A percentile compares a stretch with the other conserved stretches of the same genome.
phyloP scores from a whole-genome alignment of 1,140 invertebrate species.

The Pogonomyrmex californicus region DNA sequence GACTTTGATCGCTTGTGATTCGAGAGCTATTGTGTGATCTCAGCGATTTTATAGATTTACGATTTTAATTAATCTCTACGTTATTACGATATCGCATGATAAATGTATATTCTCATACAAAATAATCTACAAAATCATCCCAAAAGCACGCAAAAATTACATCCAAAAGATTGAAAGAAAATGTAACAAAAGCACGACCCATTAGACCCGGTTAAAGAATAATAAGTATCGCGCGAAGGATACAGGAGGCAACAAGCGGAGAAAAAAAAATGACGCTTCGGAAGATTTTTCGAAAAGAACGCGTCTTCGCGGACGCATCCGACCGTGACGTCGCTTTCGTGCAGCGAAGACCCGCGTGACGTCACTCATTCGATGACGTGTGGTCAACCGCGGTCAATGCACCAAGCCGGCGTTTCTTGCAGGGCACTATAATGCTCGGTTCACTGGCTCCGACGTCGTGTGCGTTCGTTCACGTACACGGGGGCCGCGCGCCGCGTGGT shows the following conservation, averaged over 20 bases:
- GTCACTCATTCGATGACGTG: constrained; percentile 87
- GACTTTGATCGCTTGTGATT: constrained; percentile 5
- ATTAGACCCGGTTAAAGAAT: background rate
- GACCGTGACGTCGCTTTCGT: constrained; percentile 84
- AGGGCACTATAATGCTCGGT: constrained; percentile 82
- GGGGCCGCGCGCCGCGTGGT: constrained; percentile 61
- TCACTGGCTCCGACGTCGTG: constrained; percentile 73
- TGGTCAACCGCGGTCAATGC: constrained; percentile 88
- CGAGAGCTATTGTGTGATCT: background rate
- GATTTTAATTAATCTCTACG: constrained; percentile 2
- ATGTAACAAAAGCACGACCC: background rate
- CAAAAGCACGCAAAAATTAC: background rate
- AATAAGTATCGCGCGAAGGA: background rate
- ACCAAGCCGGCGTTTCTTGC: constrained; percentile 84
- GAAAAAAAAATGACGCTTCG: constrained; percentile 13
- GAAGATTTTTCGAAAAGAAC: constrained; percentile 68
- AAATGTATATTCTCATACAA: background rate
- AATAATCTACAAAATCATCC: background rate
- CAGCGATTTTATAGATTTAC: background rate
- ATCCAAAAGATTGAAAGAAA: background rate
- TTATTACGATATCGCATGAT: background rate
- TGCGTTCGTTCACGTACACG: constrained; percentile 69
- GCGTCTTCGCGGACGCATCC: constrained; percentile 78
- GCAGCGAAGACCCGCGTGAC: constrained; percentile 79
- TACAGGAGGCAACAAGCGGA: background rate